These are phyloP conservation scores for Holacanthus passer DNA, from an alignment of 2,113 vertebrate genomes.

Conservation along the genomic window DNA sequence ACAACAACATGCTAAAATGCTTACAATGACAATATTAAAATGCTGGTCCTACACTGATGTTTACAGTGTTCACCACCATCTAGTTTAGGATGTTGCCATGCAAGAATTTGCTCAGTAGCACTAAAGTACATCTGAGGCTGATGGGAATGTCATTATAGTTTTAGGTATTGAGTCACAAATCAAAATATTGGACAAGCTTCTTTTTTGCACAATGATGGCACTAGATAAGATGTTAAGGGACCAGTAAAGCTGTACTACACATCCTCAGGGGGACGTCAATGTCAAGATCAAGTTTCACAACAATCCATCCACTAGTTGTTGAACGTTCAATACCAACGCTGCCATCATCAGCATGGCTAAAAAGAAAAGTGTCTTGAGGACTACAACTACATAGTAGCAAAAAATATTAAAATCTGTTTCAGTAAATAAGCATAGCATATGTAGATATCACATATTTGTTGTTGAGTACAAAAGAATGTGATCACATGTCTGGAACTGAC, in stretches of 20 bases:
- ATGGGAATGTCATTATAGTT: not conserved
- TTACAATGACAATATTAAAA: not conserved
- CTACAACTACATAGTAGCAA: not conserved
- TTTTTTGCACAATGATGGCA: not conserved
- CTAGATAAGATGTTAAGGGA: not conserved
- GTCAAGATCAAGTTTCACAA: not conserved
- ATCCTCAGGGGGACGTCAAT: not conserved
- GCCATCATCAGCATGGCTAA: not conserved
- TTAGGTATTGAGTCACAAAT: not conserved
- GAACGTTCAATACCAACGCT: not conserved
- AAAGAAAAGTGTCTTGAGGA: not conserved
- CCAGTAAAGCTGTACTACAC: not conserved
- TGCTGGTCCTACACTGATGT: not conserved
- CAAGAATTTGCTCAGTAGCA: not conserved
- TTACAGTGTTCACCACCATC: not conserved
- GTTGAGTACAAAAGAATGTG: not conserved
- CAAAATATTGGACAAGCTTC: not conserved
- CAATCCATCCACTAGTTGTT: not conserved
- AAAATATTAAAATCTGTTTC: not conserved
- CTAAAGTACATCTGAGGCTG: not conserved
- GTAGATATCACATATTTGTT: not conserved
- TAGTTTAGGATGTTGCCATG: not conserved
- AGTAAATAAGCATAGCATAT: not conserved
- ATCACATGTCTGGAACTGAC: conserved; percentile 19
- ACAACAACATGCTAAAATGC: too few species aligned